These are phyloP conservation scores for Erebia ligea DNA, from an alignment of 2,888 invertebrate species.

Conservation along the genomic window DNA sequence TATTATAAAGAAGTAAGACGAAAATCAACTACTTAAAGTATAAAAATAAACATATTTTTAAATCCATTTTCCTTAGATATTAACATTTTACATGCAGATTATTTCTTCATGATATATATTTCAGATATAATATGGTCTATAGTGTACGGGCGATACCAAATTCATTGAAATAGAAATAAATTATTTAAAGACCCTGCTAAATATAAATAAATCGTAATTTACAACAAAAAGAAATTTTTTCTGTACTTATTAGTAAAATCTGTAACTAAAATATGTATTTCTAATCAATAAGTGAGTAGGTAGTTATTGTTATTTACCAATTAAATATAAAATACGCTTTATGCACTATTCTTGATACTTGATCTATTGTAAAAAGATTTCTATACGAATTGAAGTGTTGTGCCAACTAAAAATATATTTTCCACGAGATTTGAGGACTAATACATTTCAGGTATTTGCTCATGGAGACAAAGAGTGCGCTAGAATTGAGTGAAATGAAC, in stretches of 20 bases:
- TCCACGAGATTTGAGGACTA: constrained; percentile 24
- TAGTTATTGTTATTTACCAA: constrained; percentile 8
- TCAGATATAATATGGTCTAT: neutral
- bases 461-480: too few relatives aligned
- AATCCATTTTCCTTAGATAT: neutral
- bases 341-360: constrained; percentile 75
- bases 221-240: neutral
- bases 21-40: neutral
- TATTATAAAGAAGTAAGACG: neutral
- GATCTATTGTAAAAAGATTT: constrained; percentile 72
- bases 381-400: constrained; percentile 54
- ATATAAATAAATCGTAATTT: neutral
- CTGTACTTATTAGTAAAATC: constrained; percentile 19
- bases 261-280: constrained; percentile 13
- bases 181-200: neutral
- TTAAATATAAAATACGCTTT: constrained; percentile 18
- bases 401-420: constrained; percentile 33
- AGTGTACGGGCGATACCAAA: neutral
- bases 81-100: neutral
- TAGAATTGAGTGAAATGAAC: neutral
- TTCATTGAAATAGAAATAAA: neutral
- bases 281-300: neutral
- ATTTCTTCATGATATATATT: neutral
- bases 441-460: constrained; percentile 5
- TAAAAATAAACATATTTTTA: constrained; percentile 10